Evolutionary conservation across 2,113 vertebrate genomes (phyloP), one percentile per base, ranked within the genome.

Genomic region (Archocentrus centrarchus): DNA sequence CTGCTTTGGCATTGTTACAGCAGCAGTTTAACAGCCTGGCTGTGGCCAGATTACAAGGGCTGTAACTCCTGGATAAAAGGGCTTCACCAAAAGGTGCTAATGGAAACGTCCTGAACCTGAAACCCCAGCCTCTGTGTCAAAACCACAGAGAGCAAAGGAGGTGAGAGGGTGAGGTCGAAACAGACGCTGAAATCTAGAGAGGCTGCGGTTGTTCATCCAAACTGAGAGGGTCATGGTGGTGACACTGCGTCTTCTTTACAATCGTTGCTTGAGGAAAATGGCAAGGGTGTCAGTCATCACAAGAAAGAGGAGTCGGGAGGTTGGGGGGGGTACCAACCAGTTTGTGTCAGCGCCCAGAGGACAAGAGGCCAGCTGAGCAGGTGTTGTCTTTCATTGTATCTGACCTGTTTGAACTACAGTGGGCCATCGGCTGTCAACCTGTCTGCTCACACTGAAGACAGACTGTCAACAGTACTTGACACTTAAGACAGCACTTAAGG

Each of bases 1-100:
- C 53, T 82, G 55, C 61, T 79, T 85, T 77, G 81, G 84, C 50
- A 18, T 68, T 18, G 37, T 86, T 89, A 81, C 41, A 10, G 62
- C 17, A 53, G 66, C 75, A 50, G 84, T 86, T 85, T 86, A 88
- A 83, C 88, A 87, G 75, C 77, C 24, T 27, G 7, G 63, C 62
- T 20, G 41, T 86, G 80, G 79, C 76, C 81, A 86, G 47, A 88
- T 87, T 75, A 77, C 82, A 83, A 55, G 79, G 80, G 18, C 68
- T 27, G 62, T 53, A 86, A 90, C 20, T n/a, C 60, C 81, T 27
- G 63, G 81, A 90, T 92, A 83, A 94, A 91, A 93, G 85, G 66
- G 61, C 63, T 79, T 88, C 62, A 55, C 91, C 89, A 83, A 90
- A 93, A 93, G 89, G 90, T 93, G 92, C 80, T 89, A 90, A 93